A percentile compares a stretch with the other conserved stretches of the same genome.
phyloP scores from a whole-genome alignment of 2,888 invertebrate genomes.

The Salticus scenicus region DNA sequence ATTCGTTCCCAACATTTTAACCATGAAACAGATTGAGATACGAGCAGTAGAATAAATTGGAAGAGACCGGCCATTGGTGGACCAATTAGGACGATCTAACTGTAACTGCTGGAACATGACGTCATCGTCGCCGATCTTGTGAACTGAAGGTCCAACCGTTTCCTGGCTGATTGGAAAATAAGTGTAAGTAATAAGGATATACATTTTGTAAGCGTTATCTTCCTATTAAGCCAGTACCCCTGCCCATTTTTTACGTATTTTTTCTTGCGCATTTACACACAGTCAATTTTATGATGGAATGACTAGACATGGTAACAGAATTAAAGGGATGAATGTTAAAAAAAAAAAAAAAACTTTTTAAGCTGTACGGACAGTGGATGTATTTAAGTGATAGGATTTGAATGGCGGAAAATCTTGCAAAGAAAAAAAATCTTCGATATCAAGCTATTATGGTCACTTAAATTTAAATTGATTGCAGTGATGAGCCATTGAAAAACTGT shows the following conservation, averaged over 20 bases:
- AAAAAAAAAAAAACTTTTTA: background rate
- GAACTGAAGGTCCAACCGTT: slow-evolving; percentile 67
- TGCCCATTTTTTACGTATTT: slow-evolving; percentile 17
- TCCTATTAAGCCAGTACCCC: slow-evolving; percentile 48
- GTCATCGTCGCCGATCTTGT: slow-evolving; percentile 68
- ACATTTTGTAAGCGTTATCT: slow-evolving; percentile 64
- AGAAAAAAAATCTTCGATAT: background rate
- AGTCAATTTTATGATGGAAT: slow-evolving; percentile 3
- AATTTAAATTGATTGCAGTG: no score
- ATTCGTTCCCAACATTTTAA: slow-evolving; percentile 57
- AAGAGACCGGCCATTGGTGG: slow-evolving; percentile 35
- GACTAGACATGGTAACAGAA: background rate
- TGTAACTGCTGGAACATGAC: slow-evolving; percentile 61
- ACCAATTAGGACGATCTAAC: slow-evolving; percentile 57
- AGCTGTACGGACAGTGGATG: no score
- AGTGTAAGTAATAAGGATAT: slow-evolving; percentile 66
- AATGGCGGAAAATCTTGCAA: background rate
- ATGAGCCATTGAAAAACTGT: no score
- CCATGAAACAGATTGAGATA: slow-evolving; percentile 57
- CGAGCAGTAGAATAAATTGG: slow-evolving; percentile 52
- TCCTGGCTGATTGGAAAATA: slow-evolving; percentile 68
- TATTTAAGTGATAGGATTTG: background rate
- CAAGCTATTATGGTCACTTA: background rate
- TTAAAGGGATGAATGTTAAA: background rate
- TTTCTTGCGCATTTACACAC: background rate